Base-by-base conservation (phyloP, 2,113 vertebrate species). In the Conger conger region DNA sequence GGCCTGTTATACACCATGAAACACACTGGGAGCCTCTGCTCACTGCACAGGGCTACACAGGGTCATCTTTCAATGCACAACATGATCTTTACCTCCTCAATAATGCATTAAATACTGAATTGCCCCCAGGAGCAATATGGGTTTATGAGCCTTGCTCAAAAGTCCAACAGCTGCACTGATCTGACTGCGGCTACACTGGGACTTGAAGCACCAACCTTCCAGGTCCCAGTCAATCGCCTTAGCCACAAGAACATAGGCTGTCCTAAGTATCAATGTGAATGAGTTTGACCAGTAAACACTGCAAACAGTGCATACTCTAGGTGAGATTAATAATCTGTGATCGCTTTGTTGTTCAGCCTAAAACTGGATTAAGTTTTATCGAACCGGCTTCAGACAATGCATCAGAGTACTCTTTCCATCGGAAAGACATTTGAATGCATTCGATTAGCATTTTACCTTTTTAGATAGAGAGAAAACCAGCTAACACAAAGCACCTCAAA, bases 331-430 rank as follows among this genome's bases (percentile, higher is more conserved):
- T 83, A 76, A 87, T 54, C 73, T 86, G 87, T 84, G 80, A 82
- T 89, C 87, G 89, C 83, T 88, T 87, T 89, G 85, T 83, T 90
- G 57, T 86, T 87, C 90, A 92, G 88, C 90, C 91, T 90, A 92
- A 92, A 92, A 84, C 87, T 91, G 89, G 87, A 89, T 92, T 92
- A 91, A 87, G 88, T 87, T 81, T 89, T 88, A 90, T 89, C 90
- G 89, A 90, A 88, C 85, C 83, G 76, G 86, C 86, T 86, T 86
- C 81, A 90, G 88, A 91, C 88, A 83, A 87, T 82, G 63, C 83
- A 84, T 86, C 83, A 30, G 76, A 50, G 78, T 82, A 79, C 79
- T 87, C 84, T 38, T 89, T 86, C 85, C 73, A n/a, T n/a, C n/a
- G n/a, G n/a, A n/a, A n/a, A n/a, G n/a, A n/a, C n/a, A n/a, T n/a